Conservation (phyloP, 2,113 vertebrate species). For the Microtus richardsoni region DNA sequence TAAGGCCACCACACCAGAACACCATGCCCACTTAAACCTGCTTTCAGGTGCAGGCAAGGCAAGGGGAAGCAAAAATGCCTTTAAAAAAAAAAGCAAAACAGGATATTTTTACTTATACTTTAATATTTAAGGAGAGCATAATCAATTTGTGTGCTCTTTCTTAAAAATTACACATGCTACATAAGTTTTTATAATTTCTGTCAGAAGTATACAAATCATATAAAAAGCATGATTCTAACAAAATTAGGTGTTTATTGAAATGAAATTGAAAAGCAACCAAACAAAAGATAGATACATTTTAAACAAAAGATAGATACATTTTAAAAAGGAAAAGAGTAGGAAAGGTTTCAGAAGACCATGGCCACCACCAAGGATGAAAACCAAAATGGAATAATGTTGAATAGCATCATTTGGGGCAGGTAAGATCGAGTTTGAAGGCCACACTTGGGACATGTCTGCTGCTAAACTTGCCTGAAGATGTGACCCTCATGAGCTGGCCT, state of each 20-base stretch:
- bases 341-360: neutral
- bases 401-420: neutral
- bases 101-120: neutral
- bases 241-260: neutral
- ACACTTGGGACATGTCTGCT: neutral
- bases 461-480: neutral
- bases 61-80: slow-evolving; percentile 43
- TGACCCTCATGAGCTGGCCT: neutral
- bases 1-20: neutral
- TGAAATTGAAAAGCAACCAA: neutral
- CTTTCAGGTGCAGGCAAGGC: neutral
- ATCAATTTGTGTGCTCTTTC: neutral
- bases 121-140: neutral
- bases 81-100: neutral
- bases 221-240: neutral
- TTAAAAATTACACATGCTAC: neutral
- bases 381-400: neutral
- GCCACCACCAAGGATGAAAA: neutral
- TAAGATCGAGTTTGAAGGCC: neutral
- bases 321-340: neutral
- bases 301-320: neutral
- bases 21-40: neutral
- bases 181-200: neutral
- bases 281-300: neutral
- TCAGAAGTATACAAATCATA: neutral